Conservation (phyloP, 2,797 vertebrate species). For the Adrianichthys oophorus region DNA sequence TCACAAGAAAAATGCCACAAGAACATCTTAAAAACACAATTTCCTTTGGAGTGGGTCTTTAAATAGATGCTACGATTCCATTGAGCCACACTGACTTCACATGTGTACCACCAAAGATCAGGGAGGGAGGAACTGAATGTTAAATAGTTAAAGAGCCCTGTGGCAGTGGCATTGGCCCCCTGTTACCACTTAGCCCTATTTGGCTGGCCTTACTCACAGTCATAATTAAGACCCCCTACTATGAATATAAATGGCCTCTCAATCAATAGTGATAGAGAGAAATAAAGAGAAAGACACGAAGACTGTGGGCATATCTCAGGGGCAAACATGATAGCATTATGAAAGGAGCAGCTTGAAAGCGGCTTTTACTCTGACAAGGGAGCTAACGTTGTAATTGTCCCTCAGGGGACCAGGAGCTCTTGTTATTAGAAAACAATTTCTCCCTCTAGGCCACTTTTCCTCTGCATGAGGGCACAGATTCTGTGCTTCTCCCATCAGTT, state of each 20-base stretch:
- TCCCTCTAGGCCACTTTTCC: conserved; percentile 83
- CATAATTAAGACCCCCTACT: conserved; percentile 83
- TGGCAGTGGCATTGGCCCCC: conserved; percentile 75
- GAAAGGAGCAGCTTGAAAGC: conserved; percentile 92
- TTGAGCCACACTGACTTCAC: conserved; percentile 57
- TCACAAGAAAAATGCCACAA: too few species aligned
- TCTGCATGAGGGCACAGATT: conserved; percentile 64
- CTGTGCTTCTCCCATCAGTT: conserved; percentile 49
- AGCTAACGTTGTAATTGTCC: conserved; percentile 84
- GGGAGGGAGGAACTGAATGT: conserved; percentile 67
- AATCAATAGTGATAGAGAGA: conserved; percentile 75
- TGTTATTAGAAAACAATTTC: conserved; percentile 86
- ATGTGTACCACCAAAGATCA: conserved; percentile 64
- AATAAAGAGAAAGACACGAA: conserved; percentile 67
- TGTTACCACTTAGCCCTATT: conserved; percentile 80
- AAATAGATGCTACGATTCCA: conserved; percentile 50
- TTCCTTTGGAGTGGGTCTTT: conserved; percentile 20
- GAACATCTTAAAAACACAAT: not conserved
- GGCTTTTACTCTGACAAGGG: conserved; percentile 87
- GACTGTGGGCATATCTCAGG: conserved; percentile 76
- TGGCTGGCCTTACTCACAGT: conserved; percentile 76
- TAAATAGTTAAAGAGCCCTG: conserved; percentile 74
- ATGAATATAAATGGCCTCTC: conserved; percentile 83
- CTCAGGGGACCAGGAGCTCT: conserved; percentile 81
- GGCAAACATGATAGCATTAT: conserved; percentile 88